These are phyloP conservation scores for Drosophila malerkotliana DNA, from an alignment of 1,140 invertebrate genomes.

Conservation along the genomic window DNA sequence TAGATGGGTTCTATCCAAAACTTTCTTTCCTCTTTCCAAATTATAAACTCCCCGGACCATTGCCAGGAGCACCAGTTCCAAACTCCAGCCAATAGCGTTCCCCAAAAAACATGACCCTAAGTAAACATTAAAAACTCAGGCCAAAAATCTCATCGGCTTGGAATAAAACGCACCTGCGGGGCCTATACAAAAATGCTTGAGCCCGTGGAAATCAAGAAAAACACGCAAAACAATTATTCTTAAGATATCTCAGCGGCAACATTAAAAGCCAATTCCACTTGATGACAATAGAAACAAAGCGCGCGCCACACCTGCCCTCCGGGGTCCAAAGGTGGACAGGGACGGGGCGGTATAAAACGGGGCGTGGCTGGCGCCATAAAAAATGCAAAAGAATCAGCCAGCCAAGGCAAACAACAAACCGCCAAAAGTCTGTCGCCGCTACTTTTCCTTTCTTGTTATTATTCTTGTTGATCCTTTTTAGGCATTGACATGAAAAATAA, in stretches of 20 bases:
- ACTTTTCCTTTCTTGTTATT: slow-evolving; percentile 20
- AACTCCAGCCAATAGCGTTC: slow-evolving; percentile 26
- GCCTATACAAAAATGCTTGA: slow-evolving; percentile 31
- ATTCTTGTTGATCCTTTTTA: slow-evolving; percentile 59
- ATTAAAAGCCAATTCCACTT: slow-evolving; percentile 84
- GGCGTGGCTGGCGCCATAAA: slow-evolving; percentile 46
- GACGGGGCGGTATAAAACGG: neutral
- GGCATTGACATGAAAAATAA: slow-evolving; percentile 83
- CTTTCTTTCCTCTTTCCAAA: slow-evolving; percentile 23
- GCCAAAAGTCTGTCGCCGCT: slow-evolving; percentile 52
- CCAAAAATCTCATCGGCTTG: slow-evolving; percentile 31
- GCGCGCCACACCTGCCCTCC: slow-evolving; percentile 71
- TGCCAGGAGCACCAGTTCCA: slow-evolving; percentile 3
- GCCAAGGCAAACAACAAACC: slow-evolving; percentile 50
- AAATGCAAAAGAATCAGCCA: slow-evolving; percentile 79
- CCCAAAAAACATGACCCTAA: slow-evolving; percentile 42
- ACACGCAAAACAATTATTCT: slow-evolving; percentile 84
- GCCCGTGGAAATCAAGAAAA: slow-evolving; percentile 68
- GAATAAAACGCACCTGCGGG: slow-evolving; percentile 73
- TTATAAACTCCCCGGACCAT: slow-evolving; percentile 45
- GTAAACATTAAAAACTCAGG: slow-evolving; percentile 58
- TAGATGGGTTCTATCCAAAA: slow-evolving; percentile 10
- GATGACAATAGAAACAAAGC: slow-evolving; percentile 83
- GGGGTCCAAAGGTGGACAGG: slow-evolving; percentile 24
- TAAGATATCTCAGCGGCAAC: slow-evolving; percentile 84